These are phyloP conservation scores for Microtus montanus DNA, from an alignment of 2,113 vertebrate genomes.

Conservation along the genomic window DNA sequence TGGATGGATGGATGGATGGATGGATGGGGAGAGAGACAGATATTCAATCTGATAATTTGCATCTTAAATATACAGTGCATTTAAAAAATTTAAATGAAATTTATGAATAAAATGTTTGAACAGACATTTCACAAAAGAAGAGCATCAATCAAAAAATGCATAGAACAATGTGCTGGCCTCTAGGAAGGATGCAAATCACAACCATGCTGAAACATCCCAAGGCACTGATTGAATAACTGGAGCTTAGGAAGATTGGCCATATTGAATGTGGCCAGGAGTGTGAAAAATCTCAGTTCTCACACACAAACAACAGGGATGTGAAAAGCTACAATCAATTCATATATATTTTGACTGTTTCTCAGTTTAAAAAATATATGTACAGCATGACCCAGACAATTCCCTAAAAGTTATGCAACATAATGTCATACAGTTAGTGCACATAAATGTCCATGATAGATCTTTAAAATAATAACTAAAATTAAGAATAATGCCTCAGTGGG, in stretches of 20 bases:
- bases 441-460: neutral
- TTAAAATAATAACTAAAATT: neutral
- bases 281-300: neutral
- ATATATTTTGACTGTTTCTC: neutral
- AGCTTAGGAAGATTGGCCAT: neutral
- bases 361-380: neutral
- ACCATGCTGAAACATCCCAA: neutral
- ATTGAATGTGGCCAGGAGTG: neutral
- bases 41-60: neutral
- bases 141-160: neutral
- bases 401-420: neutral
- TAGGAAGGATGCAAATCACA: neutral
- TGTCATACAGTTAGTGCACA: neutral
- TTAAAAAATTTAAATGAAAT: neutral
- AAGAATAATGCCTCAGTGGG: neutral
- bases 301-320: neutral
- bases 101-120: neutral
- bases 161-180: neutral
- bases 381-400: neutral
- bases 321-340: neutral
- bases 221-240: neutral
- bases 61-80: neutral
- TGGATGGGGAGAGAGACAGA: neutral
- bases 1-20: neutral
- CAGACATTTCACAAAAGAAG: neutral